A percentile compares a stretch with the other conserved stretches of the same genome.
Conservation (phyloP, 2,113 vertebrate species). For the Psammodynastes pulverulentus region DNA sequence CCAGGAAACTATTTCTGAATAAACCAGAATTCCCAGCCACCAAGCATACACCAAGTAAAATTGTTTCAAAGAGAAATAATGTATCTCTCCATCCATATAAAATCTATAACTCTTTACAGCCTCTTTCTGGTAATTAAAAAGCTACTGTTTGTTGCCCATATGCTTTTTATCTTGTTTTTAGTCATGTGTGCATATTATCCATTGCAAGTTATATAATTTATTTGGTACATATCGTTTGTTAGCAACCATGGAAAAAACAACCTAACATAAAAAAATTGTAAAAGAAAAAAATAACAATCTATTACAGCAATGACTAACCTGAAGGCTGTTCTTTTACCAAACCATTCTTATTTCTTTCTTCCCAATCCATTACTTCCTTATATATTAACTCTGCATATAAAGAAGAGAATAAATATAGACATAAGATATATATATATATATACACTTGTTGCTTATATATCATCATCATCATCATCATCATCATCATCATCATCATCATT, state of each 20-base stretch:
- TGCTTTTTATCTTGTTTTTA: not conserved
- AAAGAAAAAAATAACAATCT: not conserved
- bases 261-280: fast-evolving
- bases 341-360: constrained; percentile 96
- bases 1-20: not conserved
- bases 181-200: not conserved
- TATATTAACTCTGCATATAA: constrained; percentile 86
- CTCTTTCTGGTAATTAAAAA: not conserved
- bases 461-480: no score
- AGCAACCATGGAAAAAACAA: not conserved
- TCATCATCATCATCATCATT: not conserved
- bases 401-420: not conserved
- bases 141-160: not conserved
- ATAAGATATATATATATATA: not conserved
- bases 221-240: not conserved
- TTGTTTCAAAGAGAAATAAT: not conserved
- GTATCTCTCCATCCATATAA: not conserved
- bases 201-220: not conserved
- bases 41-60: not conserved
- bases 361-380: constrained; percentile 98
- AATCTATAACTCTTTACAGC: not conserved
- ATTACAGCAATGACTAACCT: constrained; percentile 79
- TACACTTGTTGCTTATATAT: not conserved
- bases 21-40: not conserved
- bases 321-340: constrained; percentile 91